These are phyloP conservation scores for Apotomis betuletana DNA, from an alignment of 2,888 invertebrate species.

Conservation along the genomic window DNA sequence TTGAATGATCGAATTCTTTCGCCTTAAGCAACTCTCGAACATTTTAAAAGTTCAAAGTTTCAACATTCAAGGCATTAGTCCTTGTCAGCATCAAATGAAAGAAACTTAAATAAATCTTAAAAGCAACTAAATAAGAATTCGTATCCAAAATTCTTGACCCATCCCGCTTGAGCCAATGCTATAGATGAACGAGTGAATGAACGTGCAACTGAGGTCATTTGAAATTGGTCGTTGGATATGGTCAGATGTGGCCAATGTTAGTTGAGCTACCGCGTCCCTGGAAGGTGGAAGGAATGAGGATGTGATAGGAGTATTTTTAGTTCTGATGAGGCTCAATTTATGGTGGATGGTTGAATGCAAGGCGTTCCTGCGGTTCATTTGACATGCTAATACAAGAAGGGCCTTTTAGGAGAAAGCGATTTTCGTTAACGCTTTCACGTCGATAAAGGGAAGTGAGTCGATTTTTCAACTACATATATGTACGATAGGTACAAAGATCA, in stretches of 20 bases:
- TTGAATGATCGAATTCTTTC: slow-evolving; percentile 14
- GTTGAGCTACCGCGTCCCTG: slow-evolving; percentile 35
- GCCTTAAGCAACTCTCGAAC: slow-evolving; percentile 5
- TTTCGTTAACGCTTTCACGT: slow-evolving; percentile 6
- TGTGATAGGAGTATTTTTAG: slow-evolving; percentile 17
- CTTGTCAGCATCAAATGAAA: slow-evolving; percentile 47
- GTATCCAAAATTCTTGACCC: slow-evolving; percentile 19
- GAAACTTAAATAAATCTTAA: slow-evolving; percentile 43
- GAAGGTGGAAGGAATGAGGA: slow-evolving; percentile 20
- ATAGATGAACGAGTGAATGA: neutral
- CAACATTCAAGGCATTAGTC: slow-evolving; percentile 48
- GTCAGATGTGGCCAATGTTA: slow-evolving; percentile 45
- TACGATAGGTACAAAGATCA: too few species aligned
- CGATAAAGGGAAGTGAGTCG: neutral
- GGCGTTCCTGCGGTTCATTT: slow-evolving; percentile 51
- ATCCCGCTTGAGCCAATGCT: neutral
- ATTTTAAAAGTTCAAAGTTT: slow-evolving; percentile 30
- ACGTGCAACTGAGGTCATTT: slow-evolving; percentile 16
- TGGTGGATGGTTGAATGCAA: slow-evolving; percentile 43
- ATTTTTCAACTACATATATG: too few species aligned
- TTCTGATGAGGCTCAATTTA: slow-evolving; percentile 44
- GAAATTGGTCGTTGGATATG: slow-evolving; percentile 46
- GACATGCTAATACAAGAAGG: slow-evolving; percentile 51
- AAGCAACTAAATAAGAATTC: slow-evolving; percentile 19
- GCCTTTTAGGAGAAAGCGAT: slow-evolving; percentile 30